Base-by-base conservation (phyloP, 2,113 vertebrate species). In the Psammodynastes pulverulentus region DNA sequence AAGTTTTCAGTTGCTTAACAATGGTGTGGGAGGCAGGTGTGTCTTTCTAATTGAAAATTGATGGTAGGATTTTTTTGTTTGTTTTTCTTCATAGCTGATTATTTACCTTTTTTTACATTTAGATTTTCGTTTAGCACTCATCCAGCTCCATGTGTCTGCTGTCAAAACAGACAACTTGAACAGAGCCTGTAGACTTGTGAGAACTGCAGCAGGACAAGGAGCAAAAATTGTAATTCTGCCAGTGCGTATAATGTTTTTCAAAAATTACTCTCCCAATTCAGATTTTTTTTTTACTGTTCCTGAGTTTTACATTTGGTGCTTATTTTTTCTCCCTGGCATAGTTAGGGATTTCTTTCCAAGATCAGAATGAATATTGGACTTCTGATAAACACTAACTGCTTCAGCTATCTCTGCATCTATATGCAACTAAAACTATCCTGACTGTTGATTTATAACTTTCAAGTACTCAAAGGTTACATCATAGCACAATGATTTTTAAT, bases 121-220 rank as follows among this genome's bases (percentile, higher is more conserved):
- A 99, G 99, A 97, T 93, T 99, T 99, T 94, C 98, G 98, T 24
- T 94, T 99, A 62, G 99, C 98, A 7, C 98, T 99, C 58, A 97
- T 99, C 88, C 99, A 99, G 96, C 97, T 99, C 86, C 98, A 96
- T 0, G 98, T 99, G 9, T 97, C 97, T 43, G 93, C 97, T 86
- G 94, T 97, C n/a, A 99, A 99, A 92, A 96, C 98, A 4, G 98
- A 99, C 12, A 99, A 99, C 93, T 95, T 99, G 94, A 96, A 95
- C 17, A 96, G 97, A 91, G 98, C 98, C 52, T 97, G 98, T 93
- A 85, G 92, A 39, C 96, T 99, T 72, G 96, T 99, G 93, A 98
- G 97, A 93, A 97, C 99, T 94, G 99, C 99, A 10, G 98, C 98
- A 19, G 95, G 94, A 5, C 97, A 98, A 93, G 99, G 98, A 91